These are phyloP conservation scores for Mormoops blainvillei DNA, from an alignment of 2,113 vertebrate species.

Conservation along the genomic window DNA sequence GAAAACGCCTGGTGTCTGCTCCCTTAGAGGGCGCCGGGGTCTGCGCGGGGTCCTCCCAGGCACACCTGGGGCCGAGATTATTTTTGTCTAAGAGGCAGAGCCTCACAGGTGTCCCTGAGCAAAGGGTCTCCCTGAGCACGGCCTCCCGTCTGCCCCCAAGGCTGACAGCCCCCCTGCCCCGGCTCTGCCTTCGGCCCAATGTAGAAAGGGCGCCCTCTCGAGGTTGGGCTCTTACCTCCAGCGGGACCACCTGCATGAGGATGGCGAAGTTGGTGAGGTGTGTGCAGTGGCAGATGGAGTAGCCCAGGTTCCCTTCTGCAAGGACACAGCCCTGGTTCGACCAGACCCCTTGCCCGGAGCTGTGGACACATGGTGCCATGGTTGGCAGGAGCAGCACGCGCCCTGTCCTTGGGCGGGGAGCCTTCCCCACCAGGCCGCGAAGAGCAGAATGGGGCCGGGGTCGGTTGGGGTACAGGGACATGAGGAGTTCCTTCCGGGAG, in stretches of 20 bases:
- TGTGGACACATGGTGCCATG: conserved; percentile 36
- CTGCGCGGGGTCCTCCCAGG: rapidly evolving
- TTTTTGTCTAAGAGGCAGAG: not conserved
- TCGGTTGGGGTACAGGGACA: too few species aligned
- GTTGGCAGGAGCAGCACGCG: not conserved
- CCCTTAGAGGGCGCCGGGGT: too few species aligned
- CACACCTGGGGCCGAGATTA: too few species aligned
- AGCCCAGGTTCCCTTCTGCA: conserved; percentile 85
- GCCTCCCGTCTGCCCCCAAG: not conserved
- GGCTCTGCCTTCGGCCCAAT: rapidly evolving
- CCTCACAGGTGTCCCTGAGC: rapidly evolving
- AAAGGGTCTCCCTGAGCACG: rapidly evolving
- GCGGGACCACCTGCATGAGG: conserved; percentile 97
- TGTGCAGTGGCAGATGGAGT: conserved; percentile 91
- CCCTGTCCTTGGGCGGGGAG: not conserved
- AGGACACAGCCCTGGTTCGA: conserved; percentile 90
- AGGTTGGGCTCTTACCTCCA: conserved; percentile 86
- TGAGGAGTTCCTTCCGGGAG: not conserved
- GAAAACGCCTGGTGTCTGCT: rapidly evolving
- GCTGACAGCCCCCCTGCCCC: not conserved
- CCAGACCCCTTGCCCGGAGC: conserved; percentile 89
- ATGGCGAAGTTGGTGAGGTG: conserved; percentile 99
- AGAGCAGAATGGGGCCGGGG: rapidly evolving
- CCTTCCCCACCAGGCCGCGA: rapidly evolving
- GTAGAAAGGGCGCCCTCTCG: not conserved